phyloP scores from a whole-genome alignment of 2,113 vertebrate genomes.

The Perognathus longimembris region DNA sequence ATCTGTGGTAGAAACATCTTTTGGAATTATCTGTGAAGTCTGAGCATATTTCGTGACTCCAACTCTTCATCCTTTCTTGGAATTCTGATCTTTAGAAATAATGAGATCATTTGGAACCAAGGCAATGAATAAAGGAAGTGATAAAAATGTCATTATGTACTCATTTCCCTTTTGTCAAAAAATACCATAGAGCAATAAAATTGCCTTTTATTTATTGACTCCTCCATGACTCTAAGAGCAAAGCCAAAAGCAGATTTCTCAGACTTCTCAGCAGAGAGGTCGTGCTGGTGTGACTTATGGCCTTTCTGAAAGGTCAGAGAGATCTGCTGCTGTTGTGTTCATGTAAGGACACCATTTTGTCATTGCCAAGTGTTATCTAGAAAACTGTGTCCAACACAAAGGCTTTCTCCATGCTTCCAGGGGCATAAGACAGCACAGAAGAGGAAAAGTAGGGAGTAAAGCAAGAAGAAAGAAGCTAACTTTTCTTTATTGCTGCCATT shows the following conservation, averaged over 20 bases:
- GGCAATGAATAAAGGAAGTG: background rate
- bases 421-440: background rate
- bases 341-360: background rate
- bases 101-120: slow-evolving; percentile 1
- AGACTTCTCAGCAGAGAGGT: background rate
- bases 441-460: background rate
- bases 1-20: background rate
- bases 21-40: background rate
- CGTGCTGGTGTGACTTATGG: background rate
- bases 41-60: background rate
- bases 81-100: background rate
- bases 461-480: background rate
- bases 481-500: background rate
- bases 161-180: background rate
- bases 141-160: background rate
- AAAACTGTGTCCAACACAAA: background rate
- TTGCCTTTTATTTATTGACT: background rate
- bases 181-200: background rate
- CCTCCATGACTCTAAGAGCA: background rate
- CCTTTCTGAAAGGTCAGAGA: too few species aligned
- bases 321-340: background rate
- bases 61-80: background rate
- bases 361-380: background rate
- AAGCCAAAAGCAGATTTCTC: background rate
- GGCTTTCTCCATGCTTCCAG: background rate